Percentiles rank a stretch among this genome's conserved stretches.
Evolutionary conservation across 2,888 invertebrate genomes (phyloP).

Genomic region (Cerastoderma edule): DNA sequence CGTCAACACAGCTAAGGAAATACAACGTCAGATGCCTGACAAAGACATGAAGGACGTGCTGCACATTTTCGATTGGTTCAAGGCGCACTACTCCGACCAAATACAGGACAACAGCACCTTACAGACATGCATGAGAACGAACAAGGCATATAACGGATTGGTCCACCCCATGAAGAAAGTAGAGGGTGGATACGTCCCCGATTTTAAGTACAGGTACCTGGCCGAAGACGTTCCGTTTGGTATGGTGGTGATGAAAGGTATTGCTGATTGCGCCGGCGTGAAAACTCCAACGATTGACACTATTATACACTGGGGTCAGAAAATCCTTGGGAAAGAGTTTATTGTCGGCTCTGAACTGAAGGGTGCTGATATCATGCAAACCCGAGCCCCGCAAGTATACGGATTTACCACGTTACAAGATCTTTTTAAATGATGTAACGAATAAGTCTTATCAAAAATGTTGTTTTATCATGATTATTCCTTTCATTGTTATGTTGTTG

Average conservation of each 20-base stretch:
- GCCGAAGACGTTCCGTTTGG: conserved; percentile 75
- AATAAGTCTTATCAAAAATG: too few species aligned
- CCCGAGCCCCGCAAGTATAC: conserved; percentile 72
- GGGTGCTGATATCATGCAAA: conserved; percentile 68
- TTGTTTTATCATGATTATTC: too few species aligned
- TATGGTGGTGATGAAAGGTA: conserved; percentile 71
- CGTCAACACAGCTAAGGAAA: conserved; percentile 66
- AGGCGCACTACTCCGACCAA: conserved; percentile 63
- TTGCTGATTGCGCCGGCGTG: conserved; percentile 69
- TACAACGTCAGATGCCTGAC: conserved; percentile 50
- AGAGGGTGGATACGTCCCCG: conserved; percentile 66
- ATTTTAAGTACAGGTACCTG: conserved; percentile 72
- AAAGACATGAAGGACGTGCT: conserved; percentile 68
- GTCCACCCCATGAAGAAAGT: conserved; percentile 69
- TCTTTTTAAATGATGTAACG: conserved; percentile 58
- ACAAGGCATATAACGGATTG: conserved; percentile 71
- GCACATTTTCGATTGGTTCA: conserved; percentile 72
- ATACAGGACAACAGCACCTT: conserved; percentile 62
- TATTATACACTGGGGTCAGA: conserved; percentile 72
- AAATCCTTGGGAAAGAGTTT: conserved; percentile 70
- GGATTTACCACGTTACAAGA: conserved; percentile 69
- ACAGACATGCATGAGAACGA: conserved; percentile 64
- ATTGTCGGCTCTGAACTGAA: conserved; percentile 62
- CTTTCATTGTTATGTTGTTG: too few species aligned
- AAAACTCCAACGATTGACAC: conserved; percentile 71